Percentiles rank a stretch among this genome's conserved stretches.
Conservation (phyloP, 2,888 invertebrate species). For the Aromia moschata region DNA sequence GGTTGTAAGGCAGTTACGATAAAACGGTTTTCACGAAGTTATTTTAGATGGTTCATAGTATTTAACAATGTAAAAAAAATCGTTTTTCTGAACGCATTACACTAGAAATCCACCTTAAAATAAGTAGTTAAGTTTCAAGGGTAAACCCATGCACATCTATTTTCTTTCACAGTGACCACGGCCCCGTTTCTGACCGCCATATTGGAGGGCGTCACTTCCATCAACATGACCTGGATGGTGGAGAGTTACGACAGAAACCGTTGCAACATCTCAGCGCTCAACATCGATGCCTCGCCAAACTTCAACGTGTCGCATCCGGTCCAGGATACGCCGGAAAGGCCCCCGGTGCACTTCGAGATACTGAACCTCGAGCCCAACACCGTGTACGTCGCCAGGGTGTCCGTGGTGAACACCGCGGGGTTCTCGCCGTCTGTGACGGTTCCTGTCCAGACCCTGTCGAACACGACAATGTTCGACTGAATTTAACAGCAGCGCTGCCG, state of each 20-base stretch:
- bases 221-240: slow-evolving; percentile 30
- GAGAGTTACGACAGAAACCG: slow-evolving; percentile 20
- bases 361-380: background rate
- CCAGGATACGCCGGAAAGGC: background rate
- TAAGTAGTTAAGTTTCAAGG: too few relatives aligned
- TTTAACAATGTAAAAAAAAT: too few relatives aligned
- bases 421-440: background rate
- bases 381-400: background rate
- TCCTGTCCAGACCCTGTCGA: background rate
- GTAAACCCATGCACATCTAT: too few relatives aligned
- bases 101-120: too few relatives aligned
- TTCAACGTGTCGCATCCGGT: slow-evolving; percentile 1
- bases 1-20: too few relatives aligned
- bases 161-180: slow-evolving; percentile 24
- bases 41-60: too few relatives aligned
- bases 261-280: slow-evolving; percentile 10
- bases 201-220: background rate
- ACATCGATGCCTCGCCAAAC: background rate
- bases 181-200: slow-evolving; percentile 20
- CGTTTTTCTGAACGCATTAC: too few relatives aligned
- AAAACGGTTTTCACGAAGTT: too few relatives aligned
- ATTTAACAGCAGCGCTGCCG: too few relatives aligned
- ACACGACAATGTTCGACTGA: background rate
- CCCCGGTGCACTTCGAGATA: background rate
- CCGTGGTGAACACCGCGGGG: background rate